phyloP scores from a whole-genome alignment of 2,113 vertebrate species.

The Myxocyprinus asiaticus region DNA sequence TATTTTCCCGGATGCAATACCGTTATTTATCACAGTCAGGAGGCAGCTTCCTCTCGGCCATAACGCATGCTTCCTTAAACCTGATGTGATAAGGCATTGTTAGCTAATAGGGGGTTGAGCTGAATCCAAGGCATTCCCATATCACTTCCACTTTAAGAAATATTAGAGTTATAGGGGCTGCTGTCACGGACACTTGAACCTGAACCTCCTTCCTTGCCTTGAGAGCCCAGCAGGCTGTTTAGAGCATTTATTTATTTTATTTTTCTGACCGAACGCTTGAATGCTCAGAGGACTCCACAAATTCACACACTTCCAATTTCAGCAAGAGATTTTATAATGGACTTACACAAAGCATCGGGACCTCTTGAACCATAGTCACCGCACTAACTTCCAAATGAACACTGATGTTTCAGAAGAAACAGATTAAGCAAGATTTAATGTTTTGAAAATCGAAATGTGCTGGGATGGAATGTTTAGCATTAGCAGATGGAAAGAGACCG shows the following conservation, averaged over 20 bases:
- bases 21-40: slow-evolving; percentile 43
- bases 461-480: slow-evolving; percentile 22
- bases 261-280: slow-evolving; percentile 26
- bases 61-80: neutral
- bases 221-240: slow-evolving; percentile 9
- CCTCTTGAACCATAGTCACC: neutral
- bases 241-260: too few relatives aligned
- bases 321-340: neutral
- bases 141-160: slow-evolving; percentile 42
- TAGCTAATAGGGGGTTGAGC: slow-evolving; percentile 4
- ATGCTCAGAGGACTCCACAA: neutral
- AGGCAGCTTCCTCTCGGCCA: neutral
- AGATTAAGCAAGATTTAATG: neutral
- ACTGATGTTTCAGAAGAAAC: neutral
- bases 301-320: neutral
- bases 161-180: slow-evolving; percentile 20
- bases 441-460: slow-evolving; percentile 12
- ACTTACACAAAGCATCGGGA: neutral
- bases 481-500: slow-evolving; percentile 43
- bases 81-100: slow-evolving; percentile 13
- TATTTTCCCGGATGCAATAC: slow-evolving; percentile 21
- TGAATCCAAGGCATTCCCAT: neutral
- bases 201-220: slow-evolving; percentile 34
- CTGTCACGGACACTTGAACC: slow-evolving; percentile 53
- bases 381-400: too few relatives aligned